phyloP scores from a whole-genome alignment of 2,113 vertebrate species.

The Melanerpes formicivorus region DNA sequence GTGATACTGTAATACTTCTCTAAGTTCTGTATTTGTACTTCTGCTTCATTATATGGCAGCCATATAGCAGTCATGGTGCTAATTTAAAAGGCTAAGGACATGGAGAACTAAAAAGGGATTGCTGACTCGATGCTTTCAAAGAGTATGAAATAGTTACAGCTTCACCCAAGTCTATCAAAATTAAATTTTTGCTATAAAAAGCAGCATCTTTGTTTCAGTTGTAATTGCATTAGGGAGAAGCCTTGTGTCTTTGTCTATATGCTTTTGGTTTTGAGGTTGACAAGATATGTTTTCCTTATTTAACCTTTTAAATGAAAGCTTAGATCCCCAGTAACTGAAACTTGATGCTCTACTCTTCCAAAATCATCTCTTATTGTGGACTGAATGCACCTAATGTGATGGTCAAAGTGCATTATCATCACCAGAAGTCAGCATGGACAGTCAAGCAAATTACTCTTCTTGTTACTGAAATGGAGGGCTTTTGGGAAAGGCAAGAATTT shows the following conservation, averaged over 20 bases:
- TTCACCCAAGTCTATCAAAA: constrained; percentile 46
- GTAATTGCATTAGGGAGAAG: not conserved
- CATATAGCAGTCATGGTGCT: not conserved
- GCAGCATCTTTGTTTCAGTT: constrained; percentile 12
- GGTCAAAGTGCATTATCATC: not conserved
- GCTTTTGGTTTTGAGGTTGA: not conserved
- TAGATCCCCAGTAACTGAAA: not conserved
- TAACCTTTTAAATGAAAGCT: not conserved
- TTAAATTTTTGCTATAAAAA: not conserved
- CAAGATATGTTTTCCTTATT: not conserved
- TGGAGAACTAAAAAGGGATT: constrained; percentile 2
- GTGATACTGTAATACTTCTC: not conserved
- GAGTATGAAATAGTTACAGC: constrained; percentile 28
- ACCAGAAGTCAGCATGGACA: not conserved
- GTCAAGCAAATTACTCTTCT: not conserved
- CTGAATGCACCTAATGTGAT: not conserved
- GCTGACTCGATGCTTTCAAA: constrained; percentile 30
- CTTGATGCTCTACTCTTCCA: not conserved
- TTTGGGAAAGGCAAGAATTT: not conserved
- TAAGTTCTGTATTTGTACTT: not conserved
- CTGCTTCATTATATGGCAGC: constrained; percentile 4
- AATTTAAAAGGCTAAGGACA: constrained; percentile 31
- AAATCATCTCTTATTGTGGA: not conserved
- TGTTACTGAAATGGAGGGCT: not conserved
- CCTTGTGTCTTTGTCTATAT: not conserved